Evolutionary conservation across 2,888 invertebrate genomes (phyloP).

Genomic region (Sericinus montela): DNA sequence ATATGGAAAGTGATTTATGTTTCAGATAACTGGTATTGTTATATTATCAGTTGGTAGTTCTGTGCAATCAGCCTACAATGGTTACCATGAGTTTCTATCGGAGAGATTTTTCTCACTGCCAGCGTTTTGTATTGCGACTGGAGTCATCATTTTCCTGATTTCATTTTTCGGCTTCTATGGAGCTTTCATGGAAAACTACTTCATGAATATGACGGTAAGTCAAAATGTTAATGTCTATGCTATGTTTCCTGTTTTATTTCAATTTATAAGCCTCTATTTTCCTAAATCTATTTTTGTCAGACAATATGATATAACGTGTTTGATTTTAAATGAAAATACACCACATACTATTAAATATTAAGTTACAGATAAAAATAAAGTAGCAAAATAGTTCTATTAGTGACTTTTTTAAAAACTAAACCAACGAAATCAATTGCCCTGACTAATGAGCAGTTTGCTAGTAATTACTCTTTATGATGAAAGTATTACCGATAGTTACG

Average conservation of each 20-base stretch:
- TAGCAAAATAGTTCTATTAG: too few relatives aligned
- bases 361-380: too few relatives aligned
- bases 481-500: too few relatives aligned
- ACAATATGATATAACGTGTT: constrained; percentile 21
- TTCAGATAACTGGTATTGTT: constrained; percentile 89
- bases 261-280: constrained; percentile 5
- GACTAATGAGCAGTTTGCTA: too few relatives aligned
- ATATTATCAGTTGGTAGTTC: constrained; percentile 86
- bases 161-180: constrained; percentile 94
- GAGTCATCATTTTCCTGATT: constrained; percentile 85
- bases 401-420: too few relatives aligned
- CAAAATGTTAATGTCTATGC: constrained; percentile 15
- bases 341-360: too few relatives aligned
- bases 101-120: constrained; percentile 87
- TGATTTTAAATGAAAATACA: too few relatives aligned
- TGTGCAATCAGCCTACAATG: constrained; percentile 82
- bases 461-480: too few relatives aligned
- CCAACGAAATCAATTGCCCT: too few relatives aligned
- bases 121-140: constrained; percentile 84
- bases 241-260: too few relatives aligned
- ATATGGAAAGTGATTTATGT: constrained; percentile 27
- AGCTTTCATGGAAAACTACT: constrained; percentile 90
- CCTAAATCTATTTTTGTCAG: constrained; percentile 23
- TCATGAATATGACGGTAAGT: constrained; percentile 87
- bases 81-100: constrained; percentile 83